Conservation (phyloP, 2,113 vertebrate species). For the Pygoscelis antarcticus region DNA sequence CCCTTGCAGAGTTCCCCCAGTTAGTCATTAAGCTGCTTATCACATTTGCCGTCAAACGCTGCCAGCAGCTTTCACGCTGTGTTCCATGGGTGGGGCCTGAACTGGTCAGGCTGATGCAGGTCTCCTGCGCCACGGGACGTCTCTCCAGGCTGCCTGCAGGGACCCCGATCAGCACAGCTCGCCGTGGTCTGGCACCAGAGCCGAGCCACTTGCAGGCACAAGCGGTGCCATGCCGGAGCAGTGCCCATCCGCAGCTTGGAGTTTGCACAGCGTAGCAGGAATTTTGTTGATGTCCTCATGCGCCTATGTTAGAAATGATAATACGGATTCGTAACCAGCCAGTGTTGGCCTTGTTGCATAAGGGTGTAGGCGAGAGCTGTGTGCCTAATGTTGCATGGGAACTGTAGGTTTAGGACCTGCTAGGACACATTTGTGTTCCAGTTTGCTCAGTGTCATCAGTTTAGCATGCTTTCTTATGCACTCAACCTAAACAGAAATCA, state of each 20-base stretch:
- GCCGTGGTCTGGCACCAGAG: accelerated
- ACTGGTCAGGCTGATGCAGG: not conserved
- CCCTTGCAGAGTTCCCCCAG: not conserved
- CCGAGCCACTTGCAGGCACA: not conserved
- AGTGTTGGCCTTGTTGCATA: not conserved
- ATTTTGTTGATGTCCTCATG: not conserved
- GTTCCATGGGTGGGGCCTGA: not conserved
- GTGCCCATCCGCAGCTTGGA: not conserved
- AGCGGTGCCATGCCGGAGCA: not conserved
- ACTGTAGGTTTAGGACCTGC: not conserved
- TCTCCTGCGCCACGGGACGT: not conserved
- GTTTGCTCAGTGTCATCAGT: not conserved
- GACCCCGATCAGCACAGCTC: not conserved
- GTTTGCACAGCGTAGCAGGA: not conserved
- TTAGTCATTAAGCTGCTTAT: conserved; percentile 53
- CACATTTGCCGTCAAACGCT: not conserved
- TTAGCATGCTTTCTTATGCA: not conserved
- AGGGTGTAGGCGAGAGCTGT: not conserved
- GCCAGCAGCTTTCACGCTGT: not conserved
- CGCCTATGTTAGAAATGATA: not conserved
- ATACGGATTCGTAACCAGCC: not conserved
- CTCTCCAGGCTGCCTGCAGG: not conserved
- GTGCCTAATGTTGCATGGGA: not conserved
- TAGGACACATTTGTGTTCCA: not conserved
- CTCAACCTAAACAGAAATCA: not conserved